phyloP scores from a whole-genome alignment of 1,140 invertebrate genomes.

The Pomacea maculata region DNA sequence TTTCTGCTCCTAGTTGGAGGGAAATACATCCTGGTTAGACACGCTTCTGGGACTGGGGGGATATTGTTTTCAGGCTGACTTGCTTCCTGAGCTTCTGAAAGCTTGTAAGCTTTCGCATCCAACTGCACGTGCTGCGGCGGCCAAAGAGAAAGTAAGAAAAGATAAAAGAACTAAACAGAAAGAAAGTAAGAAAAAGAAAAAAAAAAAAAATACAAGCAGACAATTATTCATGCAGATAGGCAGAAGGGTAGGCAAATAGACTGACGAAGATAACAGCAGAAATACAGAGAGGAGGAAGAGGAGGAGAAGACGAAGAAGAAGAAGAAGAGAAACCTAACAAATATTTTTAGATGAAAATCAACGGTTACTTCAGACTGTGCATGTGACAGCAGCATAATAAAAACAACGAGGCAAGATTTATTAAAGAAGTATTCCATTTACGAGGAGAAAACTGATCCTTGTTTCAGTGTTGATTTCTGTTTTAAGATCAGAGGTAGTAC shows the following conservation, averaged over 20 bases:
- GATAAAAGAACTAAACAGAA: neutral
- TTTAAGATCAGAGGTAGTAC: too few species aligned
- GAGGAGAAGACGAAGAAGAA: neutral
- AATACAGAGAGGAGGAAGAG: too few species aligned
- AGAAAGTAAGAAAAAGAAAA: neutral
- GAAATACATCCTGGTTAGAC: too few species aligned
- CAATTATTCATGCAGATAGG: neutral
- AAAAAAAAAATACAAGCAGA: neutral
- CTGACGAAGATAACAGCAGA: neutral
- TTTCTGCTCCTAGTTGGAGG: too few species aligned
- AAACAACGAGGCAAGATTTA: neutral
- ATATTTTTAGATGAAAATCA: neutral
- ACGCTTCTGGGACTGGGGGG: too few species aligned
- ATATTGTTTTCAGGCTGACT: too few species aligned
- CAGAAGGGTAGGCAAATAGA: neutral
- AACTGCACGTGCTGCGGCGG: too few species aligned
- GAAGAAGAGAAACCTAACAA: neutral
- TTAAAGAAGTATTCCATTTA: neutral
- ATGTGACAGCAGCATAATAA: neutral
- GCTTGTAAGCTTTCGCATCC: too few species aligned
- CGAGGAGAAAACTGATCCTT: neutral
- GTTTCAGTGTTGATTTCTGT: too few species aligned
- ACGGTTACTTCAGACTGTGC: neutral
- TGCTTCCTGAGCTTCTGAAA: too few species aligned
- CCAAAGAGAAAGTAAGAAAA: neutral